These are phyloP conservation scores for Bombus haemorrhoidalis DNA, from an alignment of 1,140 invertebrate genomes.

Conservation along the genomic window DNA sequence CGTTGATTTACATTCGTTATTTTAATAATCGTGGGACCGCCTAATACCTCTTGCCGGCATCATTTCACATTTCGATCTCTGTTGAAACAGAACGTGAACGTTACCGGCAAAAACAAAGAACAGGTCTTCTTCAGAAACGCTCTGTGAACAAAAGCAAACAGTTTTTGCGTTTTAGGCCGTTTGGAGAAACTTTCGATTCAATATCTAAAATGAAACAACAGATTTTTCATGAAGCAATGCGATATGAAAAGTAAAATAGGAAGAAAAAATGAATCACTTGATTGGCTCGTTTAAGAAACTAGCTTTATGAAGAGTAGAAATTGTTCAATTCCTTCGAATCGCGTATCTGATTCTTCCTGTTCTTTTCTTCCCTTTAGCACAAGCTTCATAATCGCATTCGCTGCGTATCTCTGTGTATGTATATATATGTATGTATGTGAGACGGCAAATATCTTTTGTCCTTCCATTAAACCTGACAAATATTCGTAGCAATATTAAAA, in stretches of 20 bases:
- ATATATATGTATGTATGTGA: neutral
- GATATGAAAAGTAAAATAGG: neutral
- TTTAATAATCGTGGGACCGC: neutral
- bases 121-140: slow-evolving; percentile 5
- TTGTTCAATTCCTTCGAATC: slow-evolving; percentile 14
- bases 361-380: neutral
- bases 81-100: neutral
- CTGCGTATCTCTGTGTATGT: too few species aligned
- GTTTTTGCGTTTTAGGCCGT: slow-evolving; percentile 11
- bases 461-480: neutral
- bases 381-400: neutral
- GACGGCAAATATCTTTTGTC: too few species aligned
- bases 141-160: neutral
- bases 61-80: neutral
- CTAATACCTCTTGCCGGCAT: too few species aligned
- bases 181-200: neutral
- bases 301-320: neutral
- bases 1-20: neutral
- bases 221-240: too few species aligned
- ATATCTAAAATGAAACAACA: neutral
- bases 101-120: neutral
- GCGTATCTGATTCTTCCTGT: neutral
- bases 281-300: neutral
- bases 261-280: neutral
- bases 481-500: slow-evolving; percentile 36